A percentile compares a stretch with the other conserved stretches of the same genome.
Conservation (phyloP, 2,888 invertebrate species). For the Mystacides longicornis region DNA sequence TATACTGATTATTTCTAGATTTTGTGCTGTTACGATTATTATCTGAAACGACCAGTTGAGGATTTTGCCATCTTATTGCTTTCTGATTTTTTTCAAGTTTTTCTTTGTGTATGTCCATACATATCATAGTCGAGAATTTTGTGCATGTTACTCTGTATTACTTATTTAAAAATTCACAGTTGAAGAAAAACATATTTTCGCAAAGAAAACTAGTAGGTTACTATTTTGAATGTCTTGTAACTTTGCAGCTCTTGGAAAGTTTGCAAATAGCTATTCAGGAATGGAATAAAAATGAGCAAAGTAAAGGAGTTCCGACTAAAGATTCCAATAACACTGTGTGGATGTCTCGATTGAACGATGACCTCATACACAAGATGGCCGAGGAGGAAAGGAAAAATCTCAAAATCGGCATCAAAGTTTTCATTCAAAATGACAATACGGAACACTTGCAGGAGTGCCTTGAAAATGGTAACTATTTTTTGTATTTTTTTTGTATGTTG, state of each 20-base stretch:
- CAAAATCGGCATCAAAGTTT: constrained; percentile 82
- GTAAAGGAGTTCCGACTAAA: neutral
- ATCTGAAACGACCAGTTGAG: too few species aligned
- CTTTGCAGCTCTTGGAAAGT: constrained; percentile 53
- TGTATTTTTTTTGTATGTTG: too few species aligned
- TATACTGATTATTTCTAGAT: too few species aligned
- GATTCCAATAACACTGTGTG: constrained; percentile 33
- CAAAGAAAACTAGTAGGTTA: too few species aligned
- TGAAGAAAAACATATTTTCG: too few species aligned
- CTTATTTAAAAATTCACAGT: too few species aligned
- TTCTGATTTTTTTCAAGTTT: too few species aligned
- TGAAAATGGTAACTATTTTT: constrained; percentile 66
- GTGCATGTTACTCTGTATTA: too few species aligned
- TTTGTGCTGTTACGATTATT: too few species aligned
- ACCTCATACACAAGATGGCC: constrained; percentile 55
- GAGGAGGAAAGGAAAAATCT: constrained; percentile 67
- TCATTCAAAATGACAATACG: constrained; percentile 64
- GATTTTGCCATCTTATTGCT: too few species aligned
- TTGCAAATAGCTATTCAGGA: constrained; percentile 52
- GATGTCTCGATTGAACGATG: constrained; percentile 54
- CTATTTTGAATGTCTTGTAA: constrained; percentile 4
- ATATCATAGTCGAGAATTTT: too few species aligned
- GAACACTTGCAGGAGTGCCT: constrained; percentile 63
- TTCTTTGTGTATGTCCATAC: too few species aligned
- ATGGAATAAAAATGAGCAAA: constrained; percentile 29